Evolutionary conservation across 2,888 invertebrate species (phyloP), one percentile per base, ranked within the genome.

Genomic region (Apeira syringaria): DNA sequence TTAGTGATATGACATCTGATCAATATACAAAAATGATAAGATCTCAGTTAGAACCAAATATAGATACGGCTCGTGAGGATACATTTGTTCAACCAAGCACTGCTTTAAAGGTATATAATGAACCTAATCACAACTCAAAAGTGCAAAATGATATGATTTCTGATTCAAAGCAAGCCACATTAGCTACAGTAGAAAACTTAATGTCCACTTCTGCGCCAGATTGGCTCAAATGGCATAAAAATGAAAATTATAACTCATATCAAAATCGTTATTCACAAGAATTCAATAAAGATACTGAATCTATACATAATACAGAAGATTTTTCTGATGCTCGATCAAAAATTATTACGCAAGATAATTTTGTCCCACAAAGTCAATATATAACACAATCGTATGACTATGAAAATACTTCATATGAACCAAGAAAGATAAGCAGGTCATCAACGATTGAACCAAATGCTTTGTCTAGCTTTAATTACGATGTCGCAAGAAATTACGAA

Each of bases 1-100:
- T 89, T 50, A 70, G 63, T 57, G 79, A 89, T 7, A 87, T 89
- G 87, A 80, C 83, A 6, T 70, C 81, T 26, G 80, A 83, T 34
- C 81, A 89, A 40, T 89, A 89, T 33, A 76, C 76, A 11, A 75
- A 74, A 50, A 80, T 87, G 74, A 71, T 88, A 33, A 69, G 74
- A 38, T 67, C 76, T 31, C 73, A 84, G 51, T 40, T 85, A 38
- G 62, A 69, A 38, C 54, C 74, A 1, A 70, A 61, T 27, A 44
- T 45, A 15, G 31, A 11, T 4, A 25, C 25, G 11, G 20, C 38
- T 24, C 41, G 41, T 25, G 60, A 56, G 20, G 52, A 64, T 25
- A 56, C 44, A 41, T 45, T 43, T 25, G 50, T 53, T 8, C 39
- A 58, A 9, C 20, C 44, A 4, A 50, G 26, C 13, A 25, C 43